These are phyloP conservation scores for Clitarchus hookeri DNA, from an alignment of 2,888 invertebrate species.

Conservation along the genomic window DNA sequence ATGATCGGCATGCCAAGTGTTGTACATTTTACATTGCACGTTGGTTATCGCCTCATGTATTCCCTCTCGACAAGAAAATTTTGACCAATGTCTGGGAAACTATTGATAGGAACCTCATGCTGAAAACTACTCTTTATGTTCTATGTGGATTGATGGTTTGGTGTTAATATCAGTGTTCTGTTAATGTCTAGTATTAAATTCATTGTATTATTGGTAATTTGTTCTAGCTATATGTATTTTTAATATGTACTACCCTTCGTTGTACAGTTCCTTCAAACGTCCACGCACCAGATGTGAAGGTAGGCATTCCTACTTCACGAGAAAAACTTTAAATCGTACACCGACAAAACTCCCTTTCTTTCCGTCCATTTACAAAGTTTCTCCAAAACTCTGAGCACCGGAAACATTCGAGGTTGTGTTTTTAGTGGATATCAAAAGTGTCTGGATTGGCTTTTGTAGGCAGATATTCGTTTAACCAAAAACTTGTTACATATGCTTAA, in stretches of 20 bases:
- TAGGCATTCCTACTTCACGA: too few relatives aligned
- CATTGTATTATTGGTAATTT: background rate
- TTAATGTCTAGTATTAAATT: background rate
- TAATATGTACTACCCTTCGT: too few relatives aligned
- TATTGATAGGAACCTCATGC: background rate
- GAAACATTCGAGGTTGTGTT: background rate
- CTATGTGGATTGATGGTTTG: background rate
- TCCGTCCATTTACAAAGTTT: slow-evolving; percentile 9
- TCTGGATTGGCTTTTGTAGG: background rate
- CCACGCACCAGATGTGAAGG: too few relatives aligned
- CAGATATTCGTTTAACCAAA: background rate
- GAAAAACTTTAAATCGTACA: background rate
- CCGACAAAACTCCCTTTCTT: background rate
- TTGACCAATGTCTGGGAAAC: background rate
- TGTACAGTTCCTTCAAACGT: too few relatives aligned
- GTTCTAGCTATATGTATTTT: too few relatives aligned
- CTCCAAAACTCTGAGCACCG: background rate
- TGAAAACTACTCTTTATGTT: background rate
- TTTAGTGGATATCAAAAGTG: background rate
- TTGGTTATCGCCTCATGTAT: background rate
- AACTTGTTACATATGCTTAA: too few relatives aligned
- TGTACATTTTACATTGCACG: background rate
- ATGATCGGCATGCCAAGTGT: too few relatives aligned
- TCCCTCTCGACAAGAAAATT: background rate
- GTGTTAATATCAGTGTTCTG: background rate